Base-by-base conservation (phyloP, 2,797 vertebrate species). In the Rhinatrema bivittatum region DNA sequence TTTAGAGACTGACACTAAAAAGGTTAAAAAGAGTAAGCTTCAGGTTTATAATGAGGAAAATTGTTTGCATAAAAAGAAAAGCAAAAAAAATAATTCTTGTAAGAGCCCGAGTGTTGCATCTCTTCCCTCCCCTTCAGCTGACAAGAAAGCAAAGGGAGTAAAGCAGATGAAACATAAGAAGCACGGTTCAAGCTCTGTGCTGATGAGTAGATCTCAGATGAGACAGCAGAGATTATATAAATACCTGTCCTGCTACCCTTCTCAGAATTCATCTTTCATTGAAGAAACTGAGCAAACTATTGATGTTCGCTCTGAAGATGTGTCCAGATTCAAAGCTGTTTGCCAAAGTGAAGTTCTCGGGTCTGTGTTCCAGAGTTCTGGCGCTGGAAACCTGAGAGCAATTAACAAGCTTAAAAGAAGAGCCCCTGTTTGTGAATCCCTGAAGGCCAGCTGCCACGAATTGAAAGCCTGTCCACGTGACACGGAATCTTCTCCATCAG, bases 401-500 rank as follows among this genome's bases (percentile, higher is more conserved):
- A 52, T 28, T 25, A 41, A 33, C 59, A 42, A 46, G 33, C 42
- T 19, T 41, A 26, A 47, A 36, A 53, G 71, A 54, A 56, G 26
- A 1, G 1, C 30, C 56, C 54, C 56, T 60, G 59, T 56, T 25
- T 9, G 35, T 20, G 51, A 56, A 50, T 68, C 58, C 37, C 42
- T 26, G 24, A 50, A 25, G 60, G 32, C 56, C 51, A 39, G 20
- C 20, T 30, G 41, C 31, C 3, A 32, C 55, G 60, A 38, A 54
- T 46, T 44, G 57, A 72, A 62, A 52, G 70, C 56, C 62, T 65
- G 54, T 37, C 42, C 29, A 29, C 22, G 18, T 8, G 44, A 20
- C 20, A 74, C 43, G 81, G 60, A 46, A 50, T 34, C 13, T 24
- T 58, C 48, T 70, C 73, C 82, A 64, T 78, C 34, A 39, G 9